Evolutionary conservation across 1,140 invertebrate genomes (phyloP).

Genomic region (Melitaea cinxia): DNA sequence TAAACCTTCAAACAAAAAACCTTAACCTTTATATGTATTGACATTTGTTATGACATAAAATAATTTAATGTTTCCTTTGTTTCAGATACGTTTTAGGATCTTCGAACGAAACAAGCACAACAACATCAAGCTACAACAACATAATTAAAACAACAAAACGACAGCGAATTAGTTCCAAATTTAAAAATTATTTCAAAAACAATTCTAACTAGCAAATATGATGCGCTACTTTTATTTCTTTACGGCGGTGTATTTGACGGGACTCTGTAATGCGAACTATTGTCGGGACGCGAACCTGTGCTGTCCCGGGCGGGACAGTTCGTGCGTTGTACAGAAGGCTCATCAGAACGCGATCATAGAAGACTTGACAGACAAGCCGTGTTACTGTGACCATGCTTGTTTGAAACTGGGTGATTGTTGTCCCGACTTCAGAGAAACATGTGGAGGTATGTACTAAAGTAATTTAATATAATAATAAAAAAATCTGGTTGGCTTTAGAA

Average conservation of each 20-base stretch:
- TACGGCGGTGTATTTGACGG: slow-evolving; percentile 59
- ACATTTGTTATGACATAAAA: background rate
- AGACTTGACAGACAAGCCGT: slow-evolving; percentile 90
- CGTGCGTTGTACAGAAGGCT: slow-evolving; percentile 93
- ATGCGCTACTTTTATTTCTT: slow-evolving; percentile 65
- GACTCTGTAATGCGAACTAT: slow-evolving; percentile 78
- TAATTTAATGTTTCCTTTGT: background rate
- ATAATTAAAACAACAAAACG: background rate
- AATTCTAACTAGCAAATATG: slow-evolving; percentile 42
- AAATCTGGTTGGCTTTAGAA: too few relatives aligned
- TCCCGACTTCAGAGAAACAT: slow-evolving; percentile 91
- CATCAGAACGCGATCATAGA: slow-evolving; percentile 92
- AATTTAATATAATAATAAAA: too few relatives aligned
- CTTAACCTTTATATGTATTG: background rate
- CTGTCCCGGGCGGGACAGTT: slow-evolving; percentile 90
- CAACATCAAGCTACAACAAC: background rate
- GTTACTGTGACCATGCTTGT: slow-evolving; percentile 94
- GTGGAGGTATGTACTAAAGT: slow-evolving; percentile 85
- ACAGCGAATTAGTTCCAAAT: background rate
- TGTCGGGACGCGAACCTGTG: slow-evolving; percentile 89
- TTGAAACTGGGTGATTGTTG: slow-evolving; percentile 93
- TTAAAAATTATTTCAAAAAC: too few relatives aligned
- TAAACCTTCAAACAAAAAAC: background rate
- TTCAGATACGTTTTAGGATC: background rate
- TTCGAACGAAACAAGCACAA: background rate